Evolutionary conservation across 2,888 invertebrate species (phyloP).

Genomic region (Eupithecia dodoneata): DNA sequence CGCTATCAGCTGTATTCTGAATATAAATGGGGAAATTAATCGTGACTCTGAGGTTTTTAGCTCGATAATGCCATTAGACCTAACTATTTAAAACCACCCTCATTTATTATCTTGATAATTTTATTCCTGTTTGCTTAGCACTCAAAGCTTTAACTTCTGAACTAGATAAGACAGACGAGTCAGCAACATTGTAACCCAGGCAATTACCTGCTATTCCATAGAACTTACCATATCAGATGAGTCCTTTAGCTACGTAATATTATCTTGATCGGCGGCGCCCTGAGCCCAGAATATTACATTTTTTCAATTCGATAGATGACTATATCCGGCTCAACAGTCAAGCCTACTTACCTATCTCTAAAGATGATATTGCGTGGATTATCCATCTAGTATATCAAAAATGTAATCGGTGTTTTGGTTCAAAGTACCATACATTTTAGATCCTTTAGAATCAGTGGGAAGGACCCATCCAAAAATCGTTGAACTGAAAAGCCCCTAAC

Average conservation of each 20-base stretch:
- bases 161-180: not conserved
- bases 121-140: conserved; percentile 38
- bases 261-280: not conserved
- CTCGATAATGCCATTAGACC: conserved; percentile 24
- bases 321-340: not conserved
- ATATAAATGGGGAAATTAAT: conserved; percentile 48
- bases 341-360: too few relatives aligned
- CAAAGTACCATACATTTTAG: too few relatives aligned
- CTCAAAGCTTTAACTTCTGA: not conserved
- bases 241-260: too few relatives aligned
- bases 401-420: too few relatives aligned
- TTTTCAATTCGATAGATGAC: not conserved
- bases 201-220: not conserved
- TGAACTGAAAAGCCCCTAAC: not conserved
- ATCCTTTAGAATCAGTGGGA: too few relatives aligned
- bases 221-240: not conserved
- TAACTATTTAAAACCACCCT: conserved; percentile 23
- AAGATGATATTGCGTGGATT: too few relatives aligned
- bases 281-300: not conserved
- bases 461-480: not conserved
- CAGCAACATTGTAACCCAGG: not conserved
- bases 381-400: too few relatives aligned
- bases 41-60: conserved; percentile 3
- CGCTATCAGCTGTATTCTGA: conserved; percentile 61
- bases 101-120: conserved; percentile 50